These are phyloP conservation scores for Choreutis nemorana DNA, from an alignment of 2,888 invertebrate genomes.

Conservation along the genomic window DNA sequence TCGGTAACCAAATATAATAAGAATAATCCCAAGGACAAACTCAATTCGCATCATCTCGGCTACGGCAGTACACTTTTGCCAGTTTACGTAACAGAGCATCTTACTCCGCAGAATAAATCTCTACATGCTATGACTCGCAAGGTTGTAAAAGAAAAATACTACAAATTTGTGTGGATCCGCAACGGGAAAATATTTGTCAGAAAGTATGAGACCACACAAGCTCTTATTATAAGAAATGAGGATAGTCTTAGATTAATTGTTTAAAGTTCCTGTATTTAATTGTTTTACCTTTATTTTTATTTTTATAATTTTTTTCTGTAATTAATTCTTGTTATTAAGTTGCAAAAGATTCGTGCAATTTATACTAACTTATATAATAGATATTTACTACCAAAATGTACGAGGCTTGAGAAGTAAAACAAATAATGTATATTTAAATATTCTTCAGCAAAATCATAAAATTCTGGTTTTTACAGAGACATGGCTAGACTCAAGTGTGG, in stretches of 20 bases:
- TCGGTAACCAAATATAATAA: constrained; percentile 9
- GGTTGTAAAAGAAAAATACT: constrained; percentile 10
- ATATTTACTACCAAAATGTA: constrained; percentile 6
- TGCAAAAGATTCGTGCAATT: not conserved
- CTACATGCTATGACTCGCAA: constrained; percentile 12
- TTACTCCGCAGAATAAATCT: constrained; percentile 12
- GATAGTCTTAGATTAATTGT: constrained; percentile 6
- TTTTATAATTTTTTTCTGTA: not conserved
- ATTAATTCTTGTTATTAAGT: not conserved
- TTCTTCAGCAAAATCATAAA: constrained; percentile 2
- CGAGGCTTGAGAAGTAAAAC: constrained; percentile 5
- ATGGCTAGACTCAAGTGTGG: constrained; percentile 4
- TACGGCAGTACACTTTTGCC: constrained; percentile 10
- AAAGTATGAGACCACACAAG: constrained; percentile 9
- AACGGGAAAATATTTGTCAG: constrained; percentile 12
- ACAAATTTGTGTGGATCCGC: constrained; percentile 10
- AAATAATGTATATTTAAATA: not conserved
- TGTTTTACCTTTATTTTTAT: constrained; percentile 1
- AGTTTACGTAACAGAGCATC: constrained; percentile 13
- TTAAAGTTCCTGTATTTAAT: constrained; percentile 1
- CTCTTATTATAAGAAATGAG: constrained; percentile 7
- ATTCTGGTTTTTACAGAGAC: constrained; percentile 6
- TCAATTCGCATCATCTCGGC: constrained; percentile 11
- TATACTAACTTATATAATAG: not conserved
- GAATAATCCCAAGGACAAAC: constrained; percentile 7